A percentile compares a stretch with the other conserved stretches of the same genome.
Conservation (phyloP, 2,797 vertebrate species). For the Onychomys torridus region DNA sequence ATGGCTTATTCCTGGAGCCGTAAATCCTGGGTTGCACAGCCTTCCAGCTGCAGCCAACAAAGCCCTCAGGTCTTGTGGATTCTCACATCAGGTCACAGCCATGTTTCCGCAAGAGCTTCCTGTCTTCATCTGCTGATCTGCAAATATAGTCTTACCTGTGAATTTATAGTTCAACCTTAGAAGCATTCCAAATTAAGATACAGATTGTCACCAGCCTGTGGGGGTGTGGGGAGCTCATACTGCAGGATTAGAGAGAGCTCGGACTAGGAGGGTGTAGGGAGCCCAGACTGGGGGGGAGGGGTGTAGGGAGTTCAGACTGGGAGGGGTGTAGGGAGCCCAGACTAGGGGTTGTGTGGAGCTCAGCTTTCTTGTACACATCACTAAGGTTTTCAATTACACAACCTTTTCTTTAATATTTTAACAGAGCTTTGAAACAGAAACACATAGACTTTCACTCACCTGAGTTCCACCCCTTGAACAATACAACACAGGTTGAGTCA, state of each 20-base stretch:
- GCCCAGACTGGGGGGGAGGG: no score
- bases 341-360: background rate
- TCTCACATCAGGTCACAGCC: background rate
- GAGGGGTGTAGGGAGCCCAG: background rate
- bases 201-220: background rate
- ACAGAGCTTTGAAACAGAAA: constrained; percentile 39
- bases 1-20: constrained; percentile 36
- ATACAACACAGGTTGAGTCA: background rate
- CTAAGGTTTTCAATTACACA: background rate
- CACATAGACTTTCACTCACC: background rate
- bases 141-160: background rate
- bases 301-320: background rate
- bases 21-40: background rate
- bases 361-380: background rate
- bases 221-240: background rate
- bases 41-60: background rate
- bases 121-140: background rate
- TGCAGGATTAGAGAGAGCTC: no score
- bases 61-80: rapidly evolving
- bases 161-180: background rate
- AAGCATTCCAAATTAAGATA: background rate
- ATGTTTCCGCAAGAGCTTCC: background rate
- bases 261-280: background rate
- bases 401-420: background rate
- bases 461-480: background rate